phyloP scores from a whole-genome alignment of 2,888 invertebrate species.

The Sinelater perroti region DNA sequence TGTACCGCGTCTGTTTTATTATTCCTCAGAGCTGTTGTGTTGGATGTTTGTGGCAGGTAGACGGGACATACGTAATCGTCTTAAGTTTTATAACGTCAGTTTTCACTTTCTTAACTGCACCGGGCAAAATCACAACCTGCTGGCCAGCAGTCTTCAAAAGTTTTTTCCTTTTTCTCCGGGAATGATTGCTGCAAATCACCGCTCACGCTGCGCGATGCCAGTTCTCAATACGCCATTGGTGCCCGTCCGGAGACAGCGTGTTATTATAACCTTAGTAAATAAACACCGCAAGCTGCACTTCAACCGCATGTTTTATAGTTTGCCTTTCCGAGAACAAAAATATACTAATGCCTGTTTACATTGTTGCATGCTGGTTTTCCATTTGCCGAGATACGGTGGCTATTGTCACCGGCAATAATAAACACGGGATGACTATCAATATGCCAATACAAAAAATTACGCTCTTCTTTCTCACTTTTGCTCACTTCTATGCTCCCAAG shows the following conservation, averaged over 20 bases:
- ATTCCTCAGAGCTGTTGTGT: slow-evolving; percentile 32
- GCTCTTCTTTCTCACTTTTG: too few relatives aligned
- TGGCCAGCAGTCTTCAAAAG: slow-evolving; percentile 23
- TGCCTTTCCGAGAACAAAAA: too few relatives aligned
- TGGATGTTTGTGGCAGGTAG: slow-evolving; percentile 32
- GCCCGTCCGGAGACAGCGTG: too few relatives aligned
- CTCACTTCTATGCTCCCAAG: too few relatives aligned
- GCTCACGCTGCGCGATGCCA: too few relatives aligned
- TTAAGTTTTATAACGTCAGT: slow-evolving; percentile 37
- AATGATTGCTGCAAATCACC: too few relatives aligned
- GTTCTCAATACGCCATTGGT: too few relatives aligned
- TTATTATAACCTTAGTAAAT: background rate
- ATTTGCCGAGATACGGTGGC: too few relatives aligned
- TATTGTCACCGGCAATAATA: too few relatives aligned
- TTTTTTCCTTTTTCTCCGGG: slow-evolving; percentile 4
- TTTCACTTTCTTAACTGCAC: slow-evolving; percentile 36
- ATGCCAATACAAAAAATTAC: too few relatives aligned
- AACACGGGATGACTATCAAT: too few relatives aligned
- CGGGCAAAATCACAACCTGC: slow-evolving; percentile 30
- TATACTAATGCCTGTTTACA: background rate
- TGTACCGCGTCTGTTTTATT: slow-evolving; percentile 37
- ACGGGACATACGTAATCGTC: slow-evolving; percentile 37
- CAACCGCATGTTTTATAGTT: background rate
- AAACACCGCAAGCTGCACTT: background rate
- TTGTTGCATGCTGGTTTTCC: slow-evolving; percentile 7